A percentile compares a stretch with the other conserved stretches of the same genome.
phyloP scores from a whole-genome alignment of 2,797 vertebrate species.

The Danio albolineatus region DNA sequence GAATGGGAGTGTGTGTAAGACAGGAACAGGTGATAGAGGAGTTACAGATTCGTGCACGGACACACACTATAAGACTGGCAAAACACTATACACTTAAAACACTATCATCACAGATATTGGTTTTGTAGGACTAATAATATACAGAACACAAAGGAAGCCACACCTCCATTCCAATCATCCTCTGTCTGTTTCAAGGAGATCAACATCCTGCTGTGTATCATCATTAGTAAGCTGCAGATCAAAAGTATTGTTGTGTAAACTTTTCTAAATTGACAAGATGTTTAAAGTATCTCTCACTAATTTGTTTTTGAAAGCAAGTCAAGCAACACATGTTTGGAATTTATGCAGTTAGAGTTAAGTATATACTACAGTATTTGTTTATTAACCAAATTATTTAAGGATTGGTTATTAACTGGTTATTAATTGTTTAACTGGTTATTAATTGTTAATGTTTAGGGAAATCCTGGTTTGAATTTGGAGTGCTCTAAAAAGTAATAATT shows the following conservation, averaged over 20 bases:
- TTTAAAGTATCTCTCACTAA: no score
- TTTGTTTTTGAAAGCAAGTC: background rate
- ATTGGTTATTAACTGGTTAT: no score
- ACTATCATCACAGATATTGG: background rate
- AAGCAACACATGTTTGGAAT: background rate
- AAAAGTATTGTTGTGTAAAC: background rate
- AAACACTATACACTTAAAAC: background rate
- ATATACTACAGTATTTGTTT: no score
- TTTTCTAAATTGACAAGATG: no score
- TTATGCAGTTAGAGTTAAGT: no score
- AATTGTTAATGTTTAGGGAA: no score
- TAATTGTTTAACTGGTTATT: no score
- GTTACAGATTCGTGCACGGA: slow-evolving; percentile 13
- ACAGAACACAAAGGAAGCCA: background rate
- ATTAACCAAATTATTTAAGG: no score
- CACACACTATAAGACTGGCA: background rate
- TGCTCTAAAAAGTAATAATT: no score
- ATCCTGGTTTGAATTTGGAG: no score
- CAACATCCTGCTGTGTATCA: background rate
- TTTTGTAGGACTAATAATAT: background rate
- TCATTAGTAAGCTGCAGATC: background rate
- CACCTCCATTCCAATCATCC: background rate
- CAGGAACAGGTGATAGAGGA: slow-evolving; percentile 43
- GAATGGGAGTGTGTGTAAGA: slow-evolving; percentile 6
- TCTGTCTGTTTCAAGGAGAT: slow-evolving; percentile 25